Percentiles rank a stretch among this genome's conserved stretches.
These are phyloP conservation scores for Mixornis gularis DNA, from an alignment of 2,113 vertebrate species.

Conservation along the genomic window DNA sequence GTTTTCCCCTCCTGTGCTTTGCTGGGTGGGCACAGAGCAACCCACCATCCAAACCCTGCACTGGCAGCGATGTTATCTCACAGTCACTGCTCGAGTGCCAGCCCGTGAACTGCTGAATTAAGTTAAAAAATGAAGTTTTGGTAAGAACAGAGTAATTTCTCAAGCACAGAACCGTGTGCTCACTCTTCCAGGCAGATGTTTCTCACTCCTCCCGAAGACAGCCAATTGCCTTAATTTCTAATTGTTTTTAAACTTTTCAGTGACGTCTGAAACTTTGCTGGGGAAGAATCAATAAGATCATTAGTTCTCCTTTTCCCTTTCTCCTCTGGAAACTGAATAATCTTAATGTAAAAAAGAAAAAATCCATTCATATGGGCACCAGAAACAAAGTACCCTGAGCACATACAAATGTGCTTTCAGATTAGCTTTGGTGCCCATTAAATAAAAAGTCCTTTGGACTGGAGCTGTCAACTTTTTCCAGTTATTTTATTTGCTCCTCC, in stretches of 20 bases:
- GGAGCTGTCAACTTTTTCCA: not conserved
- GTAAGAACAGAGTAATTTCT: not conserved
- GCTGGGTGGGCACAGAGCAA: not conserved
- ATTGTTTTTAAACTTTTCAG: not conserved
- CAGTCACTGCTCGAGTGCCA: not conserved
- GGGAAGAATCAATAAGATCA: not conserved
- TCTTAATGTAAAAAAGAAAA: not conserved
- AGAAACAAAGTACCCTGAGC: not conserved
- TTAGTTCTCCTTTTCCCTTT: not conserved
- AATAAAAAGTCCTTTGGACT: not conserved
- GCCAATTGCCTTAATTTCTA: not conserved
- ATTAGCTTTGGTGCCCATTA: not conserved
- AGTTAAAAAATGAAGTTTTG: not conserved
- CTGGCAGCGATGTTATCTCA: accelerated
- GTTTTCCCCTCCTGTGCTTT: not conserved
- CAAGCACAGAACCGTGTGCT: not conserved
- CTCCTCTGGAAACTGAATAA: not conserved
- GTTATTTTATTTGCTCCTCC: not conserved
- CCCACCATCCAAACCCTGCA: accelerated
- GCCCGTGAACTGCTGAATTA: not conserved
- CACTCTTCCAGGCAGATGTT: not conserved
- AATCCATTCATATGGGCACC: not conserved
- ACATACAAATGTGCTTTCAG: accelerated
- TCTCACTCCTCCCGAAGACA: not conserved
- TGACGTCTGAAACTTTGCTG: not conserved